A percentile compares a stretch with the other conserved stretches of the same genome.
Evolutionary conservation across 2,113 vertebrate species (phyloP).

Genomic region (Tenrec ecaudatus): DNA sequence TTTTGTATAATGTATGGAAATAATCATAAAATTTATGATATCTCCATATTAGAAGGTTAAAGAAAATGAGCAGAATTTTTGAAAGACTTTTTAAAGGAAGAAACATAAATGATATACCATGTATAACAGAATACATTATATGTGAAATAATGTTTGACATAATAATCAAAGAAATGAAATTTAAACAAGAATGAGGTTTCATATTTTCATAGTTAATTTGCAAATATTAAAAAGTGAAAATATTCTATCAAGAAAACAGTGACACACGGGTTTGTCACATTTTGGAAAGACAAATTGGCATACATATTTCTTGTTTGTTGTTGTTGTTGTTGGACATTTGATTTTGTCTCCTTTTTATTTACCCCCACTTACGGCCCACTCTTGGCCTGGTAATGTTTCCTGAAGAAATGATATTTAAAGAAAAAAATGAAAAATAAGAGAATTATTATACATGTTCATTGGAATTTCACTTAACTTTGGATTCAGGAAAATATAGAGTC

Average conservation of each 20-base stretch:
- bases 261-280: background rate
- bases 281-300: conserved; percentile 14
- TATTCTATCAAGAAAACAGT: background rate
- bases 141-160: background rate
- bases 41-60: background rate
- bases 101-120: background rate
- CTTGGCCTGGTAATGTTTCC: background rate
- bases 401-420: too few species aligned
- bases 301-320: background rate
- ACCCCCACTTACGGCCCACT: background rate
- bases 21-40: background rate
- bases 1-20: background rate
- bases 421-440: background rate
- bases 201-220: conserved; percentile 29
- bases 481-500: conserved; percentile 23
- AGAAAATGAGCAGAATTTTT: background rate
- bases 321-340: background rate
- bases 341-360: background rate
- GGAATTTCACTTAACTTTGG: background rate
- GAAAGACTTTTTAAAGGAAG: background rate
- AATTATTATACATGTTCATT: background rate
- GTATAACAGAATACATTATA: background rate
- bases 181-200: background rate
- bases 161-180: conserved; percentile 39
- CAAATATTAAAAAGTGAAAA: background rate